These are phyloP conservation scores for Equus przewalskii DNA, from an alignment of 2,113 vertebrate species.

Conservation along the genomic window DNA sequence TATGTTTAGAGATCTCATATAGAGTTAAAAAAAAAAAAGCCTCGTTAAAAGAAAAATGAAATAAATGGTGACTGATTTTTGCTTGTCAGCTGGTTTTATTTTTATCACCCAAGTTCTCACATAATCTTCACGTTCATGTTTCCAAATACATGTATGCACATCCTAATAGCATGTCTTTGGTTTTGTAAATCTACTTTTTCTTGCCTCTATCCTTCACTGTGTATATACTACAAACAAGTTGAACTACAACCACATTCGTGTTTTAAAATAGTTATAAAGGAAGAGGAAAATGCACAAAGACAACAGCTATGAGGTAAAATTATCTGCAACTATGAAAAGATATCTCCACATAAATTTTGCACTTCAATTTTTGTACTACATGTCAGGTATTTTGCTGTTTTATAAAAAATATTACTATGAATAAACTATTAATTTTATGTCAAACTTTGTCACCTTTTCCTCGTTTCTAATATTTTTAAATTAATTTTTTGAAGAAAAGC, in stretches of 20 bases:
- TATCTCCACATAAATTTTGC: not conserved
- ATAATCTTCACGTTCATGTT: not conserved
- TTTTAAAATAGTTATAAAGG: not conserved
- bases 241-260: not conserved
- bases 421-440: not conserved
- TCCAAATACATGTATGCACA: not conserved
- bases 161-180: not conserved
- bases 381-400: not conserved
- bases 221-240: not conserved
- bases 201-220: not conserved
- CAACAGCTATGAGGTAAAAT: not conserved
- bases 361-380: not conserved
- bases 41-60: not conserved
- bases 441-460: not conserved
- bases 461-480: not conserved
- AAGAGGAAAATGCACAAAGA: not conserved
- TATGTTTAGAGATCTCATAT: not conserved
- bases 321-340: not conserved
- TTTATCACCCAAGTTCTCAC: not conserved
- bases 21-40: not conserved
- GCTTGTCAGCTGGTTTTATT: not conserved
- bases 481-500: not conserved
- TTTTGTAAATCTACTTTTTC: not conserved
- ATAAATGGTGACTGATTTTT: not conserved
- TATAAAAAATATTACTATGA: not conserved